These are phyloP conservation scores for Chelon auratus DNA, from an alignment of 2,797 vertebrate species.

Conservation along the genomic window DNA sequence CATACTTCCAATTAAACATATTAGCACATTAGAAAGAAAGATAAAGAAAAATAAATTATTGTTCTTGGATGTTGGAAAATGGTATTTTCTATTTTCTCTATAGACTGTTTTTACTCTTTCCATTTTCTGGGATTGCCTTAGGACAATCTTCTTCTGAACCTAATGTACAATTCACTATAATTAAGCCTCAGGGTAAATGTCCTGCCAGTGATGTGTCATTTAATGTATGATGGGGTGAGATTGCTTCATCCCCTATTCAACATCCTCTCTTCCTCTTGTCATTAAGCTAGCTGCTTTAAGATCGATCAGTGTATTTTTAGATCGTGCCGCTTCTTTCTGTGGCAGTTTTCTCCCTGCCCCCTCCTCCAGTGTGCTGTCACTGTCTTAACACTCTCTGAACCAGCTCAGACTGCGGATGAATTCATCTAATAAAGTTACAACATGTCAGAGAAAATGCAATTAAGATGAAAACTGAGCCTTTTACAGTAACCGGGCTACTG, in stretches of 20 bases:
- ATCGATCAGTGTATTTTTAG: slow-evolving; percentile 61
- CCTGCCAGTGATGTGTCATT: slow-evolving; percentile 22
- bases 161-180: neutral
- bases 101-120: neutral
- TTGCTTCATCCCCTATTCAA: slow-evolving; percentile 28
- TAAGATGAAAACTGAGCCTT: neutral
- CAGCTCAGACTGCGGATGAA: neutral
- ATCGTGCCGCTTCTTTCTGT: slow-evolving; percentile 29
- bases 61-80: too few relatives aligned
- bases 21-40: too few relatives aligned
- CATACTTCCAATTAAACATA: neutral
- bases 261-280: slow-evolving; percentile 15
- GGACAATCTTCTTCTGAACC: neutral
- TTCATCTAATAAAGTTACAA: neutral
- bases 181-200: neutral
- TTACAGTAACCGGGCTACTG: neutral
- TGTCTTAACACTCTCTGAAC: neutral
- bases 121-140: neutral
- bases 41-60: too few relatives aligned
- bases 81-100: too few relatives aligned
- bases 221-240: slow-evolving; percentile 21
- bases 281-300: slow-evolving; percentile 27
- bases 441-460: neutral
- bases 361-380: neutral
- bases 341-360: slow-evolving; percentile 7